Base-by-base conservation (phyloP, 2,797 vertebrate species). In the Choloepus didactylus region DNA sequence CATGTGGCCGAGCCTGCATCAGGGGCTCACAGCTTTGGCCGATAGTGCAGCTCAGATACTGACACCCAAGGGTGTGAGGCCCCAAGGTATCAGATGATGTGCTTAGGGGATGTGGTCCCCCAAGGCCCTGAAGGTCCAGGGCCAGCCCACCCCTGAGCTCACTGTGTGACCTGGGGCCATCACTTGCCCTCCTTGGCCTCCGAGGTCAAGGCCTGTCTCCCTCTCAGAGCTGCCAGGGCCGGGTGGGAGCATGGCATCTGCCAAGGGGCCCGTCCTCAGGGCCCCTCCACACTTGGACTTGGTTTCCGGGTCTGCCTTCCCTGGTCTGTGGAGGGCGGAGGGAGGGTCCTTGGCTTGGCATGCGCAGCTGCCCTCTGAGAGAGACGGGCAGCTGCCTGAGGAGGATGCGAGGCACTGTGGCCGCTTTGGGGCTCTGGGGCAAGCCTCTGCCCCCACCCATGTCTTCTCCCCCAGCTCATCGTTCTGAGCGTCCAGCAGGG, bases 1-100 rank as follows among this genome's bases (percentile, higher is more conserved):
- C 59, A 35, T 6, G 0, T 2, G 4, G 41, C 46, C 0, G 1
- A 2, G 0, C 44, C 25, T 12, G 3, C 31, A 46, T 2, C 0
- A 2, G 7, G 16, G 62, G 4, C 69, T 14, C 8, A 18, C 64
- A 66, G 73, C 51, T 15, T 60, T 49, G 27, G 18, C 56, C 46
- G 12, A 29, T 9, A n/a, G 4, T 10, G 51, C 72, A 0, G 0
- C 54, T 92, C 64, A 21, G 23, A 41, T 31, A 12, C 76, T 5
- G 66, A 38, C 49, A 12, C 29, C 6, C 3, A 12, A 81, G n/a
- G n/a, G 35, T 49, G 1, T 0, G 2, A 16, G 85, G 46, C 70
- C 93, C 19, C n/a, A 29, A 25, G 62, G 10, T 19, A 15, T 49
- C 49, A 49, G 49, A 11, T 49, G 49, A 49, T 49, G 49, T 49